Evolutionary conservation across 2,888 invertebrate genomes (phyloP).

Genomic region (Mantis religiosa): DNA sequence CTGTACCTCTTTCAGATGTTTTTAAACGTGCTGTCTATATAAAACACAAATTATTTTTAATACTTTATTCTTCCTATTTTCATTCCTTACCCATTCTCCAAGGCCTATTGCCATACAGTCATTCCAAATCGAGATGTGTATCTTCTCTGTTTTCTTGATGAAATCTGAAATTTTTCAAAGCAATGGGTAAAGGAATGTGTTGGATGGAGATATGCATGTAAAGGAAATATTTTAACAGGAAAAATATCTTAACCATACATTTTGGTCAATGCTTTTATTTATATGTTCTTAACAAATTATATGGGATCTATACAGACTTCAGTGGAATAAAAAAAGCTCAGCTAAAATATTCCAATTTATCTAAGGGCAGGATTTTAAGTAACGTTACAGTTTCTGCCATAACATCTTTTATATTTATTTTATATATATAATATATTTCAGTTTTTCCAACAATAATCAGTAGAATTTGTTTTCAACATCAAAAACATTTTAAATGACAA

Average conservation of each 20-base stretch:
- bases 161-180: no score
- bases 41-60: no score
- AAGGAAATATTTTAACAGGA: background rate
- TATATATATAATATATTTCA: background rate
- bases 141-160: no score
- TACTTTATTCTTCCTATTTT: no score
- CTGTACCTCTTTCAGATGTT: no score
- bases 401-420: background rate
- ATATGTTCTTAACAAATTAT: background rate
- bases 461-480: background rate
- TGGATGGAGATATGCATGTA: no score
- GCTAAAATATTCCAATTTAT: background rate
- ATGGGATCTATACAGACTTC: background rate
- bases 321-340: background rate
- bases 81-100: no score
- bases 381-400: background rate
- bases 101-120: no score
- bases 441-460: background rate
- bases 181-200: no score
- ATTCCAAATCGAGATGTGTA: no score
- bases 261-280: background rate
- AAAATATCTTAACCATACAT: background rate
- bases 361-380: background rate
- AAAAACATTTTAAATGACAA: background rate
- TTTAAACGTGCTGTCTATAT: no score